Evolutionary conservation across 1,140 invertebrate genomes (phyloP).

Genomic region (Pseudachorutes palmiensis): DNA sequence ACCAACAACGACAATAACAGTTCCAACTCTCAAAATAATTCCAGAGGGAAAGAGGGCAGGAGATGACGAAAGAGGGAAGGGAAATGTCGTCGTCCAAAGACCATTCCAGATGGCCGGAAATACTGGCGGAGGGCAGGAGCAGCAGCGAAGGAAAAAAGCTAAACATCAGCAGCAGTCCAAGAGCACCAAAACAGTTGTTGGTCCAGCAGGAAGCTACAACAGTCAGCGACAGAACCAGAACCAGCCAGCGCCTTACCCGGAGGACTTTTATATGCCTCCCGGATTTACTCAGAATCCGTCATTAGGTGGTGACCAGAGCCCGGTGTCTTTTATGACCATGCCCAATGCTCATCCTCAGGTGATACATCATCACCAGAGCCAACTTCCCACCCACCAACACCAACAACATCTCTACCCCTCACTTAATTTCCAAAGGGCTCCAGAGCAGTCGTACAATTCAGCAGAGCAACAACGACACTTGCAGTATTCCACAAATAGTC

Average conservation of each 20-base stretch:
- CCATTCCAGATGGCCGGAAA: background rate
- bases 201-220: conserved; percentile 13
- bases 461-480: background rate
- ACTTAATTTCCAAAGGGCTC: conserved; percentile 18
- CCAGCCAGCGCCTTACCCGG: background rate
- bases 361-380: conserved; percentile 20
- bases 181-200: too few relatives aligned
- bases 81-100: background rate
- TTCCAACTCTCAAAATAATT: background rate
- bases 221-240: background rate
- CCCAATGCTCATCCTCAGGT: conserved; percentile 27
- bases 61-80: background rate
- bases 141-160: too few relatives aligned
- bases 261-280: conserved; percentile 30
- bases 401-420: conserved; percentile 21
- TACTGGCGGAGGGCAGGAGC: too few relatives aligned
- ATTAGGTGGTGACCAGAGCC: conserved; percentile 19
- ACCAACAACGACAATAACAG: background rate
- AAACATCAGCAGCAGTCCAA: too few relatives aligned
- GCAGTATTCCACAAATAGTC: background rate
- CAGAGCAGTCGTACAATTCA: conserved; percentile 2
- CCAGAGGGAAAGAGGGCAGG: background rate
- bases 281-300: conserved; percentile 26
- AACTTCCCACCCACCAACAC: background rate
- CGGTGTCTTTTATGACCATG: conserved; percentile 35